These are phyloP conservation scores for Nudaria mundana DNA, from an alignment of 2,888 invertebrate species.

Conservation along the genomic window DNA sequence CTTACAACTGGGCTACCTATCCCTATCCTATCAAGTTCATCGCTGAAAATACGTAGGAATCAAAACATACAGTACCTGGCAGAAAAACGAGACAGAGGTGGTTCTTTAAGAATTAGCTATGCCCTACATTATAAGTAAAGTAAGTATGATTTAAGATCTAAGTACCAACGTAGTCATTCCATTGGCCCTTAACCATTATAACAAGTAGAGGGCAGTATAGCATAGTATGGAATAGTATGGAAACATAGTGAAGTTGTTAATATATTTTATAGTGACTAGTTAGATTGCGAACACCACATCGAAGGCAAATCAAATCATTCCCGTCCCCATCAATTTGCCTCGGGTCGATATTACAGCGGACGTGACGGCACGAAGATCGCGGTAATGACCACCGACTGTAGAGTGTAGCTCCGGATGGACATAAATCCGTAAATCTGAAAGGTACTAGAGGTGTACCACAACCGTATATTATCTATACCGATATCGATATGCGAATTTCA, in stretches of 20 bases:
- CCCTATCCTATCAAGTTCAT: too few species aligned
- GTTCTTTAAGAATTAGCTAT: too few species aligned
- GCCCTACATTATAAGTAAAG: too few species aligned
- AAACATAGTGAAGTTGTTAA: not conserved
- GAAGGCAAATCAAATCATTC: constrained; percentile 36
- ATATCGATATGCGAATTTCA: not conserved
- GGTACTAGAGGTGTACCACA: constrained; percentile 15
- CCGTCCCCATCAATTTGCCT: constrained; percentile 28
- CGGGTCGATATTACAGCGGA: constrained; percentile 41
- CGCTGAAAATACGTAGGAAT: too few species aligned
- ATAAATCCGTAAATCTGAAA: constrained; percentile 48
- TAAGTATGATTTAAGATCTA: too few species aligned
- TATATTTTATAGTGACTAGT: constrained; percentile 26
- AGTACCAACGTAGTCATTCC: too few species aligned
- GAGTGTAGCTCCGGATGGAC: constrained; percentile 34
- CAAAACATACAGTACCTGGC: too few species aligned
- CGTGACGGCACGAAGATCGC: constrained; percentile 43
- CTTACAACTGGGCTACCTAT: too few species aligned
- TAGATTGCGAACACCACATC: constrained; percentile 35
- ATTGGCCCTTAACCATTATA: too few species aligned
- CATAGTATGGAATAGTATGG: too few species aligned
- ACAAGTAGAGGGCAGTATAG: too few species aligned
- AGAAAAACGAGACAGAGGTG: too few species aligned
- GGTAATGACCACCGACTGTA: constrained; percentile 38
- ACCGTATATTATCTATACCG: not conserved